Evolutionary conservation across 2,888 invertebrate genomes (phyloP).

Genomic region (Heliothis peltigera): DNA sequence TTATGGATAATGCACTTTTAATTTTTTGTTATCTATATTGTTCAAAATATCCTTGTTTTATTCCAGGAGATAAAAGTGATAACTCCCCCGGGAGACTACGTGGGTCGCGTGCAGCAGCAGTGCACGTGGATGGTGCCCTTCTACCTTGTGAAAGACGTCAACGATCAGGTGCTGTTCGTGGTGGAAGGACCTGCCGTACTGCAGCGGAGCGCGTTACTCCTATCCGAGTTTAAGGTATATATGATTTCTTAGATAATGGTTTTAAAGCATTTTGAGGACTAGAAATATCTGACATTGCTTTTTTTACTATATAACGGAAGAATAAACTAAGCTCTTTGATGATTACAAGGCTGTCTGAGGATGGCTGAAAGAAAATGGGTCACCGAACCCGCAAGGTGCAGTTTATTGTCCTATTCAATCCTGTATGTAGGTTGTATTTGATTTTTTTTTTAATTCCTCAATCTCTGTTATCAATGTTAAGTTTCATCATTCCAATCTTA

Average conservation of each 20-base stretch:
- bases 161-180: conserved; percentile 91
- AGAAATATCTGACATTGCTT: no score
- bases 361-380: no score
- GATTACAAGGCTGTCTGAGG: no score
- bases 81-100: conserved; percentile 92
- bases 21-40: neutral
- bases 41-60: no score
- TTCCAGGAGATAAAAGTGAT: conserved; percentile 92
- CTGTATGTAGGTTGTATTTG: no score
- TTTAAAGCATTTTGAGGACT: neutral
- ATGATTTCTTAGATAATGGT: neutral
- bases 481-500: no score
- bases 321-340: no score
- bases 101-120: conserved; percentile 93
- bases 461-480: no score
- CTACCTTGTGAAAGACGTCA: conserved; percentile 92
- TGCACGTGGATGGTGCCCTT: conserved; percentile 92
- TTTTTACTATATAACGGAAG: no score
- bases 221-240: conserved; percentile 85
- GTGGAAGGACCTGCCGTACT: conserved; percentile 93
- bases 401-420: no score
- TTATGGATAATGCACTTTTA: neutral
- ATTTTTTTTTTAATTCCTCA: no score
- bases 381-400: no score
- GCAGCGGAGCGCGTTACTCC: conserved; percentile 75